Percentiles rank a stretch among this genome's conserved stretches.
phyloP scores from a whole-genome alignment of 2,113 vertebrate species.

The Hystrix brachyura region DNA sequence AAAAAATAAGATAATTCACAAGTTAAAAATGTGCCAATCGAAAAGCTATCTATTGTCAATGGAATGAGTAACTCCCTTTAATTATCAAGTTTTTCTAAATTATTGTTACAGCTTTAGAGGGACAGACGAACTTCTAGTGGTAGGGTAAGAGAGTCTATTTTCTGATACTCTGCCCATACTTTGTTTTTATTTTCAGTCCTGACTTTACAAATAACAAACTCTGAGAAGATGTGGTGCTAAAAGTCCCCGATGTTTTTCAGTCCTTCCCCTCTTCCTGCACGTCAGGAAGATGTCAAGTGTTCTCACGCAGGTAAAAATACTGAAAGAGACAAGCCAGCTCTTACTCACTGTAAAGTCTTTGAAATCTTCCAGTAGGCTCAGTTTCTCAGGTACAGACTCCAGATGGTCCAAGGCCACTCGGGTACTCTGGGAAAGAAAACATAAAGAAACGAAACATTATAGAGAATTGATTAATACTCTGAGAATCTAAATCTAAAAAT shows the following conservation, averaged over 20 bases:
- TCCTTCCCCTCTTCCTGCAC: constrained; percentile 25
- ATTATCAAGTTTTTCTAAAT: constrained; percentile 47
- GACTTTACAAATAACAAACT: constrained; percentile 34
- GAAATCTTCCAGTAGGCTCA: constrained; percentile 92
- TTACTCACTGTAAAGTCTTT: constrained; percentile 91
- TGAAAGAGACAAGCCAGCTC: constrained; percentile 84
- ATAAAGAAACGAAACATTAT: constrained; percentile 74
- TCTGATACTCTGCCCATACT: background rate
- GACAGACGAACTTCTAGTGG: background rate
- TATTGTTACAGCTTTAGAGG: background rate
- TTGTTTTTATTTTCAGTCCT: constrained; percentile 30
- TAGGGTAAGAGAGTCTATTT: constrained; percentile 43
- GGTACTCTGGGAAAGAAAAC: constrained; percentile 91
- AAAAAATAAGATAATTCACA: constrained; percentile 51
- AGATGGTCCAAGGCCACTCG: constrained; percentile 93
- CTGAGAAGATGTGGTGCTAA: background rate
- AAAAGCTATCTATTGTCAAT: constrained; percentile 43
- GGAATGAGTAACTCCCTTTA: background rate
- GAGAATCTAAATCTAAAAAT: constrained; percentile 69
- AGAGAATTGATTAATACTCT: constrained; percentile 71
- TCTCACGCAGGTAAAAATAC: constrained; percentile 74
- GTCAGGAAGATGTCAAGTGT: constrained; percentile 62
- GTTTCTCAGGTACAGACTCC: constrained; percentile 95
- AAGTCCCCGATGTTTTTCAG: background rate
- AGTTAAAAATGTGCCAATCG: constrained; percentile 34